These are phyloP conservation scores for Halesus radiatus DNA, from an alignment of 1,140 invertebrate genomes.

Conservation along the genomic window DNA sequence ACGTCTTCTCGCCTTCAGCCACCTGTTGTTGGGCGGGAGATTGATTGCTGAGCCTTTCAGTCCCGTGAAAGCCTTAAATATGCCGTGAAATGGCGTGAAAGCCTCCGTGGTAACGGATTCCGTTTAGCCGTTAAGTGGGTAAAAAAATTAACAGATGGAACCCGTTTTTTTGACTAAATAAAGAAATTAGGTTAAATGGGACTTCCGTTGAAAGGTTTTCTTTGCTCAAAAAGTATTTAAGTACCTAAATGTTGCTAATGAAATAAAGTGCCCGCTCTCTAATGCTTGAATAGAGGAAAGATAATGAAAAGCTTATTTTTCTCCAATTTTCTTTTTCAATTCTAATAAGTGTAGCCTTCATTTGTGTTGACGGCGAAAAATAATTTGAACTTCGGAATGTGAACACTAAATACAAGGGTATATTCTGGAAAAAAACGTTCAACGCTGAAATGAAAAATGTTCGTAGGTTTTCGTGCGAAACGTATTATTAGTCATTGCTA, in stretches of 20 bases:
- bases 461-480: too few species aligned
- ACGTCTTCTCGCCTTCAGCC: conserved; percentile 15
- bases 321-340: not conserved
- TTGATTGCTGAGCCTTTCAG: conserved; percentile 47
- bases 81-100: conserved; percentile 26
- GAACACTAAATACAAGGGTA: too few species aligned
- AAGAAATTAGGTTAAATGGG: conserved; percentile 5
- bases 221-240: too few species aligned
- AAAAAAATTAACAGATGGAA: conserved; percentile 42
- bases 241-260: too few species aligned
- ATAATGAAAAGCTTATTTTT: not conserved
- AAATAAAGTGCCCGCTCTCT: too few species aligned
- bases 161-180: conserved; percentile 12
- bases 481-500: too few species aligned
- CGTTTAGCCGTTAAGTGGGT: conserved; percentile 30
- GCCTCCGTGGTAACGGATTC: conserved; percentile 17
- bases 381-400: too few species aligned
- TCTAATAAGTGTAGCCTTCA: not conserved
- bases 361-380: too few species aligned
- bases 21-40: conserved; percentile 49
- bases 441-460: too few species aligned
- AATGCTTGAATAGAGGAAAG: not conserved
- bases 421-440: too few species aligned
- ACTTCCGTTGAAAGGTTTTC: too few species aligned
- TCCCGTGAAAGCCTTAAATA: conserved; percentile 26